A percentile compares a stretch with the other conserved stretches of the same genome.
These are phyloP conservation scores for Perizoma flavofasciatum DNA, from an alignment of 2,888 invertebrate genomes.

Conservation along the genomic window DNA sequence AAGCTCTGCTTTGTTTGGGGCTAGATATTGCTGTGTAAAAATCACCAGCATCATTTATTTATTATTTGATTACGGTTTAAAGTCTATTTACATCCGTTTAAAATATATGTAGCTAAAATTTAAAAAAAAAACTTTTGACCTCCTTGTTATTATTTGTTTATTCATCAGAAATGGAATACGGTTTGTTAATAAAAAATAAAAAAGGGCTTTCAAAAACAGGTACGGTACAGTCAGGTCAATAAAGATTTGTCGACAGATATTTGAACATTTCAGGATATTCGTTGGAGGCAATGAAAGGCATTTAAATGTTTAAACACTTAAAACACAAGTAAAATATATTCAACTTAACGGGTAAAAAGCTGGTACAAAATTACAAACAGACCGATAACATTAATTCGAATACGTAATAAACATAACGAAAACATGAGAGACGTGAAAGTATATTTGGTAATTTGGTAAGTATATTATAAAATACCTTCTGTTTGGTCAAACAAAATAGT, in stretches of 20 bases:
- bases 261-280: too few relatives aligned
- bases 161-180: conserved; percentile 11
- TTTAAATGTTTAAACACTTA: conserved; percentile 29
- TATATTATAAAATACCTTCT: neutral
- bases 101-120: too few relatives aligned
- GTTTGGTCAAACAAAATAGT: too few relatives aligned
- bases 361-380: conserved; percentile 29
- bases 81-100: too few relatives aligned
- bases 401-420: conserved; percentile 29
- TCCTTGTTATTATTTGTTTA: conserved; percentile 26
- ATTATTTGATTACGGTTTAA: too few relatives aligned
- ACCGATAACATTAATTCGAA: conserved; percentile 23
- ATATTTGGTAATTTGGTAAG: neutral
- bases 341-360: conserved; percentile 22
- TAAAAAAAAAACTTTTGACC: too few relatives aligned
- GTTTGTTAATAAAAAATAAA: neutral
- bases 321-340: conserved; percentile 14
- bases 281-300: conserved; percentile 2
- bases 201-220: too few relatives aligned
- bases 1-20: too few relatives aligned
- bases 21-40: too few relatives aligned
- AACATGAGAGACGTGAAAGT: conserved; percentile 1
- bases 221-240: too few relatives aligned
- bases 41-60: too few relatives aligned
- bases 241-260: too few relatives aligned